Evolutionary conservation across 2,113 vertebrate genomes (phyloP), one percentile per base, ranked within the genome.

Genomic region (Cryptotis parvus): DNA sequence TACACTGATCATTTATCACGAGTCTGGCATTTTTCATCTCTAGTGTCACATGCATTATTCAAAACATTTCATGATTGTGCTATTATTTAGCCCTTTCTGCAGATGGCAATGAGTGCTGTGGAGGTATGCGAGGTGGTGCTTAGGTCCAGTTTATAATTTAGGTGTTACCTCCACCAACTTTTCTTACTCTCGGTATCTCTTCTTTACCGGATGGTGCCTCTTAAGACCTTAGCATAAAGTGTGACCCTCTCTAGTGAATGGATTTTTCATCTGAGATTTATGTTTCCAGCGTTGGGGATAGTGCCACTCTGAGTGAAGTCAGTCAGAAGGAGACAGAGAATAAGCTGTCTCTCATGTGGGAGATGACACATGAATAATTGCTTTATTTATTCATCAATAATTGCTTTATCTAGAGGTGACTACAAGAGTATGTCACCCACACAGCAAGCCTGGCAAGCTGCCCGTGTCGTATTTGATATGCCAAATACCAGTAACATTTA

Each of bases 41-140:
- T 87, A n/a, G 12, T 66, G 33, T 85, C 76, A 73, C 43, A 58
- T 89, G 55, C 15, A 58, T 70, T 81, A 33, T 84, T 91, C 90
- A 92, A 73, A 92, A 49, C 9, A 88, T 35, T 4, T n/a, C 52
- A 39, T 33, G 52, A 68, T 9, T 87, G 7, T 66, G 37, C 41
- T 80, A 52, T 76, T 80, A 70, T 65, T 91, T 92, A 77, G 80
- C 41, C 31, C 12, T 75, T 86, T 68, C 35, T 52, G 41, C 6
- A 74, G 77, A 68, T 45, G 14, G 18, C 37, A 84, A 0, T 65
- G 45, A 80, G 58, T 35, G 27, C 14, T 15, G 27, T n/a, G 37
- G 18, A 69, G 24, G 15, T 70, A 8, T 24, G 49, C 33, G 26
- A 58, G 35, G 26, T 49, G 27, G 10, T 1, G 1, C 52, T 33